Evolutionary conservation across 2,888 invertebrate species (phyloP).

Genomic region (Tholera decimalis): DNA sequence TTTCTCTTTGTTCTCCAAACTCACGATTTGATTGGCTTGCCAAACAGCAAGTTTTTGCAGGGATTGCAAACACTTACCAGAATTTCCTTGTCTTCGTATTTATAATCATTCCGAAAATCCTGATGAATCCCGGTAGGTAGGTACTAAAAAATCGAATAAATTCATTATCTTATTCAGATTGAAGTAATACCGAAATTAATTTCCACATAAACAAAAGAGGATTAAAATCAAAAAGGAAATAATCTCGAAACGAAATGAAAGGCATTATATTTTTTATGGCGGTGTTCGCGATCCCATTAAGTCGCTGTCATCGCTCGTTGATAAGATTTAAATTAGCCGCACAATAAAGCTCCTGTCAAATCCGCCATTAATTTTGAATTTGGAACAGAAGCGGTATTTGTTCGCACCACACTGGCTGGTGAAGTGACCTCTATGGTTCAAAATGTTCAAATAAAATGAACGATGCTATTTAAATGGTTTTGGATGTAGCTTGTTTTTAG

Average conservation of each 20-base stretch:
- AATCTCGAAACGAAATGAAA: conserved; percentile 67
- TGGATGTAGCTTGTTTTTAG: background rate
- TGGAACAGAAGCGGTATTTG: conserved; percentile 86
- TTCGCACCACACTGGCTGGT: conserved; percentile 65
- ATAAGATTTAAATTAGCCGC: conserved; percentile 91
- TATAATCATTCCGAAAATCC: background rate
- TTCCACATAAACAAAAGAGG: conserved; percentile 70
- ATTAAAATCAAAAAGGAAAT: conserved; percentile 67
- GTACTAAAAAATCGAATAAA: conserved; percentile 18
- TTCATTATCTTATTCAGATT: conserved; percentile 44
- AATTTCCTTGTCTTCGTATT: background rate
- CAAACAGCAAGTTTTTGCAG: background rate
- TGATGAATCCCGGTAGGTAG: background rate
- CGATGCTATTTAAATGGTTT: conserved; percentile 21
- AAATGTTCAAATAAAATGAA: conserved; percentile 37
- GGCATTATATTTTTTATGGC: conserved; percentile 85
- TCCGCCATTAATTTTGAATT: conserved; percentile 90
- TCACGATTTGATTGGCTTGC: no score
- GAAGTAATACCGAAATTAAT: conserved; percentile 70
- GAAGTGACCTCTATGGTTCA: conserved; percentile 54
- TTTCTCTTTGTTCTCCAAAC: no score
- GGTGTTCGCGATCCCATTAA: conserved; percentile 88
- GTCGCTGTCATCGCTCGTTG: conserved; percentile 89
- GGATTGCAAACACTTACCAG: background rate
- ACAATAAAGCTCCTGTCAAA: conserved; percentile 91